Percentiles rank a stretch among this genome's conserved stretches.
Conservation (phyloP, 2,113 vertebrate species). For the Sula dactylatra region DNA sequence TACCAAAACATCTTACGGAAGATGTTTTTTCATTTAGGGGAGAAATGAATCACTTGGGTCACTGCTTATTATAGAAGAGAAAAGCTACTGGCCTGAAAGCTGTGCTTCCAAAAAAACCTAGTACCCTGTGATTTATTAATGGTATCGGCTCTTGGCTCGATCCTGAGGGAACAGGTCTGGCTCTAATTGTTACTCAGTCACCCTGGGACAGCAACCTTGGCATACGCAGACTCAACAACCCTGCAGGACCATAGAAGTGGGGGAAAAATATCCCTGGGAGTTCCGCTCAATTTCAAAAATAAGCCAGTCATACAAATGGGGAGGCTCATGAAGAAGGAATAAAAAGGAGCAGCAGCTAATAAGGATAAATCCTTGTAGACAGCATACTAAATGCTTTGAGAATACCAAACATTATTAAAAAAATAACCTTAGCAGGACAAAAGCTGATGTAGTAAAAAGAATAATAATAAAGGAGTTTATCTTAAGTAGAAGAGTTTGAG, state of each 20-base stretch:
- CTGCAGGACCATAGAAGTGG: neutral
- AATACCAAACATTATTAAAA: neutral
- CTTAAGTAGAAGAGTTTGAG: neutral
- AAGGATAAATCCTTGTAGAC: neutral
- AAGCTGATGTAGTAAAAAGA: neutral
- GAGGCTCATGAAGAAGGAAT: neutral
- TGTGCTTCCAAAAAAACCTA: neutral
- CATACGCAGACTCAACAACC: rapidly evolving
- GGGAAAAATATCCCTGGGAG: neutral
- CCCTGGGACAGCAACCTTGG: neutral
- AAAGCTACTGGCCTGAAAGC: neutral
- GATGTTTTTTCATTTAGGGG: too few species aligned
- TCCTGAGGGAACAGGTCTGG: rapidly evolving
- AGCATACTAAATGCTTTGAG: neutral
- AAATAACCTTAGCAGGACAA: neutral
- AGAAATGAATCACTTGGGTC: neutral
- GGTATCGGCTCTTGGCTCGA: neutral
- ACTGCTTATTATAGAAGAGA: neutral
- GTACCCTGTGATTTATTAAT: neutral
- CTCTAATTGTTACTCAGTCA: neutral
- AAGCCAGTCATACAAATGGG: neutral
- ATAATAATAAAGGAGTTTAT: neutral
- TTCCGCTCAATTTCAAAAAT: neutral
- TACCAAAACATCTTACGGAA: neutral
- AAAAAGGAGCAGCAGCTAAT: neutral